Percentiles rank a stretch among this genome's conserved stretches.
phyloP scores from a whole-genome alignment of 2,113 vertebrate species.

The Neolamprologus variostigma region DNA sequence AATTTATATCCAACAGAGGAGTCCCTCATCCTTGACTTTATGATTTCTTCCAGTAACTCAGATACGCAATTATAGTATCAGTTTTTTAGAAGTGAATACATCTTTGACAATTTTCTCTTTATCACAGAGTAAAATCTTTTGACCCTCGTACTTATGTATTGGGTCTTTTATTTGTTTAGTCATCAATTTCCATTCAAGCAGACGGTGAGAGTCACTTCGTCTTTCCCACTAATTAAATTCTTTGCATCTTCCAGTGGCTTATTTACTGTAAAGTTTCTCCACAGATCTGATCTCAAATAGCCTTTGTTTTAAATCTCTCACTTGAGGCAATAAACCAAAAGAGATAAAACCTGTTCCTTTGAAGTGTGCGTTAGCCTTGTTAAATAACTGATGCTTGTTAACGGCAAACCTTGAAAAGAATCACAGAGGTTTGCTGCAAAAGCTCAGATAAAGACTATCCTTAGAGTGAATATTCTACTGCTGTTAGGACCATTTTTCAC shows the following conservation, averaged over 20 bases:
- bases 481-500: background rate
- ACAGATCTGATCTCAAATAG: background rate
- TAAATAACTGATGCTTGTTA: background rate
- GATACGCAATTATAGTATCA: background rate
- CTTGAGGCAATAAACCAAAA: background rate
- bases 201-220: background rate
- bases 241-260: slow-evolving; percentile 31
- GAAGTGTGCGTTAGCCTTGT: background rate
- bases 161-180: background rate
- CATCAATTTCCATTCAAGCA: background rate
- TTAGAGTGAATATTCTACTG: background rate
- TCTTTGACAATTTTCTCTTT: background rate
- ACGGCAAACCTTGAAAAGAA: background rate
- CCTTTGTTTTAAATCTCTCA: background rate
- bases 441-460: background rate
- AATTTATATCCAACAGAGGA: background rate
- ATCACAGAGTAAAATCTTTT: background rate
- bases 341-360: background rate
- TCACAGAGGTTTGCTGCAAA: background rate
- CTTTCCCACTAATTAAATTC: background rate
- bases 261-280: background rate
- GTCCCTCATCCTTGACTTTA: background rate
- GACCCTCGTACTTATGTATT: background rate
- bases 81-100: background rate
- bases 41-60: background rate